A percentile compares a stretch with the other conserved stretches of the same genome.
These are phyloP conservation scores for Muscicapa comitata DNA, from an alignment of 2,797 vertebrate genomes.

Conservation along the genomic window DNA sequence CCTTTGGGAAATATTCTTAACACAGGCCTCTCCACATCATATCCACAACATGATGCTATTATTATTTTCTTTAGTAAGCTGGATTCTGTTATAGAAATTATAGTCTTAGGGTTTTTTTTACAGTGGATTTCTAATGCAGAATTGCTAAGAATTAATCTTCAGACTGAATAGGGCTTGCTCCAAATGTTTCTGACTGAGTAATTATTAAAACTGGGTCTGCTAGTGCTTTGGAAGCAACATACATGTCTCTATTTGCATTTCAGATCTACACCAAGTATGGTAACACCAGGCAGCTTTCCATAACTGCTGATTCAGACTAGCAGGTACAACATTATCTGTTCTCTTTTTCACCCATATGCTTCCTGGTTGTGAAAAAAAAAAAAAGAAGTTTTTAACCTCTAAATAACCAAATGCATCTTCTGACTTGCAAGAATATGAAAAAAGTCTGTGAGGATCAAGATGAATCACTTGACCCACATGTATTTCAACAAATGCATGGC, in stretches of 20 bases:
- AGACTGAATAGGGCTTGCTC: not conserved
- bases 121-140: not conserved
- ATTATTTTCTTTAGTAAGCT: not conserved
- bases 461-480: not conserved
- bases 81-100: not conserved
- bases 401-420: not conserved
- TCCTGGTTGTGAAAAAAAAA: not conserved
- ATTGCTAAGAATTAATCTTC: not conserved
- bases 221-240: not conserved
- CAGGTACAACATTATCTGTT: not conserved
- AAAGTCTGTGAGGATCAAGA: not conserved
- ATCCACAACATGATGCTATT: not conserved
- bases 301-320: not conserved
- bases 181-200: not conserved
- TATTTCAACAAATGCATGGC: not conserved
- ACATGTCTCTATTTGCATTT: not conserved
- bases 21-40: rapidly evolving
- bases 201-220: not conserved
- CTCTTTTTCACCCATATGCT: not conserved
- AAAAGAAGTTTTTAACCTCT: not conserved
- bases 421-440: not conserved
- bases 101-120: not conserved
- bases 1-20: not conserved
- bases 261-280: not conserved
- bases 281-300: not conserved